Conservation (phyloP, 2,888 invertebrate genomes). For the Mythimna pallens region DNA sequence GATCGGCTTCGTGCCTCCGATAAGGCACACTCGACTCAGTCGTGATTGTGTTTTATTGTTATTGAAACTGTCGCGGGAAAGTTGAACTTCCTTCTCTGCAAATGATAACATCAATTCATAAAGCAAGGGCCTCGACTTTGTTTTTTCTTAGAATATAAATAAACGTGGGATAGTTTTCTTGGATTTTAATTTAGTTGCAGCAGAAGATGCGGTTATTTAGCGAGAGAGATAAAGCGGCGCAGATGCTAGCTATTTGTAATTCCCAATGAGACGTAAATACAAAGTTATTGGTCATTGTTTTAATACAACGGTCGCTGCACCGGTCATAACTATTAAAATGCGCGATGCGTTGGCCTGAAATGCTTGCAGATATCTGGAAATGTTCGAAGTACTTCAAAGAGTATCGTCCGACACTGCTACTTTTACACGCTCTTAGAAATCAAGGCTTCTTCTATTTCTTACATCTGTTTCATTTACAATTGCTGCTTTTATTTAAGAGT, state of each 20-base stretch:
- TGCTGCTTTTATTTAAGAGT: neutral
- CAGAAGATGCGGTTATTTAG: constrained; percentile 63
- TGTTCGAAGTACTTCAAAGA: constrained; percentile 49
- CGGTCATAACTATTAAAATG: constrained; percentile 82
- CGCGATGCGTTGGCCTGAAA: constrained; percentile 81
- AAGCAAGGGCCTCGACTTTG: constrained; percentile 11
- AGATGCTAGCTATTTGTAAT: constrained; percentile 71
- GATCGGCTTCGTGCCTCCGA: constrained; percentile 85
- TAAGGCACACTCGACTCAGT: constrained; percentile 83
- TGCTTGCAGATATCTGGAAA: constrained; percentile 69
- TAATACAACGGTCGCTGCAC: constrained; percentile 81
- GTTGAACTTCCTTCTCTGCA: constrained; percentile 76
- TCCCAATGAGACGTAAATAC: constrained; percentile 83
- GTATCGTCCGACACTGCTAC: constrained; percentile 12
- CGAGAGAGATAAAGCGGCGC: constrained; percentile 69
- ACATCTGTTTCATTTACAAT: neutral
- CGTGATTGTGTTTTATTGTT: constrained; percentile 79
- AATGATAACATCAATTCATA: constrained; percentile 70
- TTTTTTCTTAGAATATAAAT: constrained; percentile 19
- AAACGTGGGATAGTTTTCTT: constrained; percentile 27
- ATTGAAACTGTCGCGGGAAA: constrained; percentile 79
- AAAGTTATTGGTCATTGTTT: constrained; percentile 88
- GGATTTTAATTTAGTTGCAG: constrained; percentile 50
- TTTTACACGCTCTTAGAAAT: constrained; percentile 25
- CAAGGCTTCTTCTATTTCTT: constrained; percentile 21